Base-by-base conservation (phyloP, 2,113 vertebrate species). In the Datnioides undecimradiatus region DNA sequence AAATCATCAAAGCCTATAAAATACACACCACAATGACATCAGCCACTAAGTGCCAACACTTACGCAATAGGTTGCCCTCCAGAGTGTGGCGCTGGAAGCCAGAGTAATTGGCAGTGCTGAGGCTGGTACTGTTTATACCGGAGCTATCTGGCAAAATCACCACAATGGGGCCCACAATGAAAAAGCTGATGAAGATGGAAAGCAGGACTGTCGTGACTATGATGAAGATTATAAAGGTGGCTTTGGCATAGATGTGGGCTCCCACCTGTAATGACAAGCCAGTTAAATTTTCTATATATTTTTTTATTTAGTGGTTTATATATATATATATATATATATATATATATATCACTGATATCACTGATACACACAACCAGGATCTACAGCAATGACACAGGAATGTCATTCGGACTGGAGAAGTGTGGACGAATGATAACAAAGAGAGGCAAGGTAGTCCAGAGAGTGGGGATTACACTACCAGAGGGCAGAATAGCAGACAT, bases 221-320 rank as follows among this genome's bases (percentile, higher is more conserved):
- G 76, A 98, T 88, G 87, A 97, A 95, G 90, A 97, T 96, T 48
- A 97, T 69, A 87, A 97, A 97, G 34, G 96, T 94, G 67, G 97
- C 95, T 82, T 96, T 96, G 80, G 96, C 96, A 0, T 97, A 97
- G 88, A 97, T 97, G 76, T 94, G 90, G 65, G 96, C 96, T 0
- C 96, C 97, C 68, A 93, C 86, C 89, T 93, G 86, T n/a, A 84
- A 86, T 16, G 36, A 91, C 17, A 89, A 65, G 16, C 3, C 31
- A 36, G 7, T 55, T 33, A 46, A 49, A 43, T 27, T 33, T 40
- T n/a, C n/a, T n/a, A n/a, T n/a, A n/a, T n/a, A n/a, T n/a, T n/a
- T n/a, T n/a, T n/a, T n/a, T n/a, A n/a, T n/a, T n/a, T n/a, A n/a
- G n/a, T n/a, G n/a, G n/a, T n/a, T n/a, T n/a, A n/a, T n/a, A n/a